phyloP scores from a whole-genome alignment of 2,797 vertebrate genomes.

The Hipposideros larvatus region DNA sequence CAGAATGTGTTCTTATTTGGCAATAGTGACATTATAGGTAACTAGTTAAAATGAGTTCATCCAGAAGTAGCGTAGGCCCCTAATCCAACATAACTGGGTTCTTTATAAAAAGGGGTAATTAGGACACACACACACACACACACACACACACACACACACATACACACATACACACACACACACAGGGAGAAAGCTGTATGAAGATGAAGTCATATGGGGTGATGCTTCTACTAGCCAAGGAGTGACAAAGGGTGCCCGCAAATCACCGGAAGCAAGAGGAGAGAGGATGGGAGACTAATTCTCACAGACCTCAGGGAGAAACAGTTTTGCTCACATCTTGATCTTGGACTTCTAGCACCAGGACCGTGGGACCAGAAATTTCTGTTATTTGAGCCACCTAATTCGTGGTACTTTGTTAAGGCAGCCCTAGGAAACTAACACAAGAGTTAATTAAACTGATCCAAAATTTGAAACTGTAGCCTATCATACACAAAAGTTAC shows the following conservation, averaged over 20 bases:
- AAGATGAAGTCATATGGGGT: not conserved
- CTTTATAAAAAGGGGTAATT: not conserved
- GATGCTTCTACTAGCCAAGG: not conserved
- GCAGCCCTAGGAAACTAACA: not conserved
- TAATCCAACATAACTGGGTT: not conserved
- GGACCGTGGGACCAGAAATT: not conserved
- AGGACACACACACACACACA: not conserved
- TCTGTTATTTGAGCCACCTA: not conserved
- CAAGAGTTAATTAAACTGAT: not conserved
- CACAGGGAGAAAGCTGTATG: not conserved
- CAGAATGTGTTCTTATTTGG: constrained; percentile 11
- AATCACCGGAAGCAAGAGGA: not conserved
- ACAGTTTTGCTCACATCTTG: not conserved
- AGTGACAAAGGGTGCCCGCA: not conserved
- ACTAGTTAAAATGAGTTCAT: not conserved
- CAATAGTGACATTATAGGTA: not conserved
- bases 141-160: not conserved
- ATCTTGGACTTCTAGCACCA: not conserved
- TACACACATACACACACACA: not conserved
- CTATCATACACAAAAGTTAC: not conserved
- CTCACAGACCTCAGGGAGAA: not conserved
- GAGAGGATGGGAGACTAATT: not conserved
- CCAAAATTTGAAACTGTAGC: not conserved
- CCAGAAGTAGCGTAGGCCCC: not conserved
- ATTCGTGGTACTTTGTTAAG: not conserved